Conservation (phyloP, 2,797 vertebrate genomes). For the Alcedo atthis region DNA sequence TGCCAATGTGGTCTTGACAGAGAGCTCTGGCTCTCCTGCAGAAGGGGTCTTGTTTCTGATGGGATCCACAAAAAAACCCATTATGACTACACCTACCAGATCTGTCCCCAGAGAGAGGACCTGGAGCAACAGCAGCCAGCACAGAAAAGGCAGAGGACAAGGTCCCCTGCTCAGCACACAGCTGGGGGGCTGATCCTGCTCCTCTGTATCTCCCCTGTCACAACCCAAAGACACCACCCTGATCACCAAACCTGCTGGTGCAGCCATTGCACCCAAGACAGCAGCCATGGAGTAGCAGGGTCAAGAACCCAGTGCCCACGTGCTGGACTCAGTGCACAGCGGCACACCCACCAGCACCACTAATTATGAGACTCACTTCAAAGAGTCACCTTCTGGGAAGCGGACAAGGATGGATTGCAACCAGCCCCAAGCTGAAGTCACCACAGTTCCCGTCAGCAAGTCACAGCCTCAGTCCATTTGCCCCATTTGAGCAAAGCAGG, state of each 20-base stretch:
- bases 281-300: not conserved
- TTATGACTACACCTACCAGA: not conserved
- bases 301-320: fast-evolving
- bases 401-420: not conserved
- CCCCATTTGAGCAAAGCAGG: not conserved
- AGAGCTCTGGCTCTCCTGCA: not conserved
- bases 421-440: not conserved
- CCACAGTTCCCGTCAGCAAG: fast-evolving
- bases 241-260: not conserved
- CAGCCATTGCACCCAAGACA: not conserved
- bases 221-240: fast-evolving
- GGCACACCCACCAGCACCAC: fast-evolving
- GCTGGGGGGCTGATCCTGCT: not conserved
- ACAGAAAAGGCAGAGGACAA: not conserved
- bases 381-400: not conserved
- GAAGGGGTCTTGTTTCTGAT: fast-evolving
- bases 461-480: not conserved
- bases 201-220: not conserved
- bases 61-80: not conserved
- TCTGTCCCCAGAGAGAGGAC: not conserved
- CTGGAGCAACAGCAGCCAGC: not conserved
- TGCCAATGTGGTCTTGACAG: fast-evolving
- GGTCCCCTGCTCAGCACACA: not conserved
- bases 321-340: fast-evolving
- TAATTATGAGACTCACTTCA: not conserved